Conservation (phyloP, 2,797 vertebrate species). For the Rousettus madagascariensis region DNA sequence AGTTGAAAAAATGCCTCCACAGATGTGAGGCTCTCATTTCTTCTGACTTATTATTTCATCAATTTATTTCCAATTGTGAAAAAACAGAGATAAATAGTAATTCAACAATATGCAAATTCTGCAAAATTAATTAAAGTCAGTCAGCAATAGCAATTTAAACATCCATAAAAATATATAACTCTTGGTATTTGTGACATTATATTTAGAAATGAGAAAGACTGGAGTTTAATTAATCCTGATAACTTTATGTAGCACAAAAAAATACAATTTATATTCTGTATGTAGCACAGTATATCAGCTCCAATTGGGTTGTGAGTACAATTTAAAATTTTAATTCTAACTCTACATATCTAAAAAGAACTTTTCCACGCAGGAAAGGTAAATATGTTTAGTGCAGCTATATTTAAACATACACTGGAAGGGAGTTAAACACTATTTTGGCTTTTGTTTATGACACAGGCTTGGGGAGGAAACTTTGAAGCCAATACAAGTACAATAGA, state of each 20-base stretch:
- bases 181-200: neutral
- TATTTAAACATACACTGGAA: neutral
- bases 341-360: neutral
- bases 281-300: neutral
- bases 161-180: neutral
- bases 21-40: neutral
- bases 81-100: neutral
- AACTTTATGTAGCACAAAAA: neutral
- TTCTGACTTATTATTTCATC: neutral
- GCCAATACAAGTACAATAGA: neutral
- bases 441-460: neutral
- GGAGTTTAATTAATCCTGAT: neutral
- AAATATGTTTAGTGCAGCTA: neutral
- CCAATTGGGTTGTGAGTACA: neutral
- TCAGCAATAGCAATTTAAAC: neutral
- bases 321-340: neutral
- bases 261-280: neutral
- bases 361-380: neutral
- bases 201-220: neutral
- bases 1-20: neutral
- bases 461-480: neutral
- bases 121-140: neutral
- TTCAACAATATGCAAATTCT: neutral
- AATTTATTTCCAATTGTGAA: neutral
- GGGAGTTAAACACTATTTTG: neutral